These are phyloP conservation scores for Notolepis coatsorum DNA, from an alignment of 2,797 vertebrate species.

Conservation along the genomic window DNA sequence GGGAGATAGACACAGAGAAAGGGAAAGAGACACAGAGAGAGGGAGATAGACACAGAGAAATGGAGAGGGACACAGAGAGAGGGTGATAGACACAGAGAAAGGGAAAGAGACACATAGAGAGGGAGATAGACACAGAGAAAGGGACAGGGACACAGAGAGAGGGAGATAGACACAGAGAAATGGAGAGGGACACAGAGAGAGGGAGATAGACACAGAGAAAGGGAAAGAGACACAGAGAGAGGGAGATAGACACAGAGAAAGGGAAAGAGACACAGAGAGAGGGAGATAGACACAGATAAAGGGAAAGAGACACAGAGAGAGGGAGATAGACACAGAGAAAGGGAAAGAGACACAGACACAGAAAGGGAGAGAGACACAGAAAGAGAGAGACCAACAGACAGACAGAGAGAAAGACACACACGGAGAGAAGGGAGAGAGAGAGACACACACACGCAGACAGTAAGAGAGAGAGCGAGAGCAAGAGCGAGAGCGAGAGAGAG, in stretches of 20 bases:
- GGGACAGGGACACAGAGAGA: background rate
- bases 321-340: constrained; percentile 17
- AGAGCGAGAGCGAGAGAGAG: background rate
- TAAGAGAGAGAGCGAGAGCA: background rate
- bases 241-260: too few relatives aligned
- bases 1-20: background rate
- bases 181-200: background rate
- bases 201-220: background rate
- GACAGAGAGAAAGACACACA: constrained; percentile 36
- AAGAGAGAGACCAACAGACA: constrained; percentile 35
- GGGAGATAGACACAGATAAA: too few relatives aligned
- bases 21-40: background rate
- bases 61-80: background rate
- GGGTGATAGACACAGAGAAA: background rate
- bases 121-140: background rate
- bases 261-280: background rate
- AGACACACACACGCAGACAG: background rate
- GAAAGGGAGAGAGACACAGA: constrained; percentile 23
- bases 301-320: constrained; percentile 45
- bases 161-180: constrained; percentile 5
- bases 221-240: background rate
- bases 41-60: too few relatives aligned
- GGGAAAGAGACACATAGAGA: constrained; percentile 4
- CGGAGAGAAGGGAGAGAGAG: constrained; percentile 18
- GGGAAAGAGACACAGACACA: background rate